Evolutionary conservation across 2,888 invertebrate genomes (phyloP), one percentile per base, ranked within the genome.

Genomic region (Pegoplata infirma): DNA sequence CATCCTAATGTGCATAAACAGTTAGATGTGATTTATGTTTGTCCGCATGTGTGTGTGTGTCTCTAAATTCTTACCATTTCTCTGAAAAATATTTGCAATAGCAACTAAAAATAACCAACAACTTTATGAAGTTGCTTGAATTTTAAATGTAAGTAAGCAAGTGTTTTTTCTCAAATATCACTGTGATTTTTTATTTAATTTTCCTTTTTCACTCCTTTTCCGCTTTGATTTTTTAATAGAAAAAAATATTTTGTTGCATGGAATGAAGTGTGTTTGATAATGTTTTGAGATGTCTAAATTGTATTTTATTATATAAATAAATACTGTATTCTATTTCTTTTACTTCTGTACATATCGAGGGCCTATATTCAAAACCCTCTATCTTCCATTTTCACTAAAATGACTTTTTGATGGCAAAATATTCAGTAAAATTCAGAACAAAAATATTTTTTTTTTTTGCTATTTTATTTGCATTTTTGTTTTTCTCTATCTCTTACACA

Each of bases 231-330:
- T 56, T 17, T 32, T 5, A 28, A 19, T 14, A 44, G 49, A 49
- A 23, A 28, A 58, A 46, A 61, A 44, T 32, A 47, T 17, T 58
- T 64, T 64, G 55, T 40, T n/a, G 58, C 58, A 23, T 21, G 21
- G 63, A n/a, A n/a, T 68, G 16, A n/a, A 44, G 25, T 53, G 46
- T 47, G 6, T 67, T 67, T 56, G n/a, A 28, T 47, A 61, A 68
- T 19, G 19, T 55, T 19, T 47, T 61, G 10, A 56, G 49, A 66
- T 21, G 53, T 59, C 32, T 59, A 59, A 68, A 68, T 68, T 68
- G 63, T 32, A 53, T 69, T 69, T 69, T 63, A 56, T 75, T 69
- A 19, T 8, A 46, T 32, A 49, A n/a, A n/a, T n/a, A n/a, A n/a
- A 40, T 25, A 23, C 12, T 58, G 16, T 49, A 58, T 25, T 68